Base-by-base conservation (phyloP, 2,797 vertebrate species). In the Xenops minutus region DNA sequence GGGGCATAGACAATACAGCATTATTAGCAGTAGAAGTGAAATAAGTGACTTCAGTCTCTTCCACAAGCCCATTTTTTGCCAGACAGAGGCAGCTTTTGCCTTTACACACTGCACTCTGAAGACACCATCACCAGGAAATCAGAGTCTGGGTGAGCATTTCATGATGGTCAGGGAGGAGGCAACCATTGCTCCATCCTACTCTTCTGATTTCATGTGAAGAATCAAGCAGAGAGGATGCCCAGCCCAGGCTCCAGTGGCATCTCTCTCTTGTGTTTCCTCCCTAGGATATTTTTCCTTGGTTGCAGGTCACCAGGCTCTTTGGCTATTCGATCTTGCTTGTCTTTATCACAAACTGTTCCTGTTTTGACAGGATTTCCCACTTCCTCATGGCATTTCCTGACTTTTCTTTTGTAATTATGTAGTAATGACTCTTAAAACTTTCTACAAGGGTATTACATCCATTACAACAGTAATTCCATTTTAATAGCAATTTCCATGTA, bases 401-500 rank as follows among this genome's bases (percentile, higher is more conserved):
- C 14, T 94, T 93, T 95, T 84, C 78, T 64, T 87, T 95, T 58
- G 62, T 88, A 89, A 88, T 94, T 89, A 83, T 44, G 23, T 52
- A 85, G 74, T 79, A 96, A 95, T 66, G 41, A 73, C 79, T 90
- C 79, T 85, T 93, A 93, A 94, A 96, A 91, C 49, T 95, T 96
- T 87, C 79, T 94, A 72, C 81, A 76, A 79, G 76, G 46, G 39
- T 92, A 90, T 94, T 91, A 91, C 46, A 83, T 74, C 79, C 55
- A 92, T 96, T 96, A 93, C 67, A 96, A 77, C 37, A 79, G 78
- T 79, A 89, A 96, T 95, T 94, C 79, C 41, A 89, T 80, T 97
- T 97, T 95, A 97, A 86, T 93, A 92, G 88, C 94, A 95, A 95
- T 96, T 95, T 91, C 92, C 41, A 2, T 85, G 30, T 96, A 96